Evolutionary conservation across 2,888 invertebrate species (phyloP), one percentile per base, ranked within the genome.

Genomic region (Athetis lepigone): DNA sequence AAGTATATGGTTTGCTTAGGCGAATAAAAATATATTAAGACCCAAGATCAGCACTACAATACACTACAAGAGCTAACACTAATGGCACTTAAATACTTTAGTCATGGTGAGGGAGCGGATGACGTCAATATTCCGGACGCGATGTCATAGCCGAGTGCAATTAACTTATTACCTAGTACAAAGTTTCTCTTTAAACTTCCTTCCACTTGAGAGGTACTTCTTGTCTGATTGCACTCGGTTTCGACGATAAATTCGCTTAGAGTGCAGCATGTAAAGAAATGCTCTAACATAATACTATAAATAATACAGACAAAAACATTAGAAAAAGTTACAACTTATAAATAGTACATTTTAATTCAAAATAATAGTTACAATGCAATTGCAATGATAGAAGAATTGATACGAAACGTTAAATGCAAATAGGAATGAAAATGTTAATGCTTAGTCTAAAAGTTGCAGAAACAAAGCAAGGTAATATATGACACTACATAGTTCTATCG

Each of bases 31-130:
- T 69, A 76, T 56, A 63, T 71, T 72, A 61, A 58, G 78, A 76
- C 79, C 78, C 70, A 79, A 77, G 80, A 82, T 77, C 82, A 81
- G 79, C 69, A 70, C 72, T 82, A 78, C 56, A 54, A 57, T 76
- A 75, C 27, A 79, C 59, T 75, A 70, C 68, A 77, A 70, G 65
- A 72, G 58, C 80, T 84, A 85, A 80, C 72, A 81, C 87, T 88
- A 89, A 91, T 91, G 91, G 91, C 91, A 91, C 91, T 84, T 86
- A 83, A 65, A 75, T 75, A 79, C 64, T 75, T 70, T 51, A 79
- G 75, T 77, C 74, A 65, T 54, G 68, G 51, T 70, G 45, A 47
- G 43, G 36, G 58, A 67, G 62, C 64, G 42, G 37, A 68, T 64
- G 77, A 77, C 69, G 46, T 40, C 42, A 65, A 67, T 75, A 70